Evolutionary conservation across 1,140 invertebrate species (phyloP), one percentile per base, ranked within the genome.

Genomic region (Drosophila tani): DNA sequence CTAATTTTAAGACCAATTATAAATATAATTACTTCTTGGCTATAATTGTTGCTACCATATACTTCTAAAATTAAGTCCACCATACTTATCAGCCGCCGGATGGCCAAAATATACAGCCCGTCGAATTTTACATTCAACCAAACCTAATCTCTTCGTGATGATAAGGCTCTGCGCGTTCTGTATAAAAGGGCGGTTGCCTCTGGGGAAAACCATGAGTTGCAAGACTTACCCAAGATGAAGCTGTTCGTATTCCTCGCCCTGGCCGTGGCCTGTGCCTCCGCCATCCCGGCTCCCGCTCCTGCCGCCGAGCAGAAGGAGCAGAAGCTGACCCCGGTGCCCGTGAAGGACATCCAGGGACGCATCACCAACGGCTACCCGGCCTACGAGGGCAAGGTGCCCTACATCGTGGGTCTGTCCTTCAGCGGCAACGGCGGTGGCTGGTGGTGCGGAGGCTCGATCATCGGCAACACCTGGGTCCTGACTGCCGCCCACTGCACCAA

Each of bases 201-300:
- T 27, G 27, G 12, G 19, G n/a, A 38, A 45, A 53, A 14, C 15
- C 27, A 69, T 15, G 7, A 69, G 38, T 66, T 51, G 27, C 7
- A 51, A 43, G 38, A 65, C 47, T 43, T 40, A 6, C 35, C 29
- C 47, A 40, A 66, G 38, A 69, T 69, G 67, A 69, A 69, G 43
- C 62, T 69, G 49, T 66, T 70, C 62, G 62, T 55, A 70, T 70
- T 70, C 49, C 62, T 70, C n/a, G 67, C 62, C 7, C 32, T 70
- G 62, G 67, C 67, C 59, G 66, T 70, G 67, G 67, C 62, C 27
- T 29, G 38, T 5, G 67, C 67, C 40, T 35, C 62, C 2, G 38
- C 63, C 40, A 15, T 65, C 12, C 47, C 60, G 7, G 27, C 47
- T 29, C 21, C 66, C 12, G 14, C 19, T 24, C 14, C 45, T 32